Percentiles rank a stretch among this genome's conserved stretches.
Conservation (phyloP, 2,797 vertebrate genomes). For the Trichosurus vulpecula region DNA sequence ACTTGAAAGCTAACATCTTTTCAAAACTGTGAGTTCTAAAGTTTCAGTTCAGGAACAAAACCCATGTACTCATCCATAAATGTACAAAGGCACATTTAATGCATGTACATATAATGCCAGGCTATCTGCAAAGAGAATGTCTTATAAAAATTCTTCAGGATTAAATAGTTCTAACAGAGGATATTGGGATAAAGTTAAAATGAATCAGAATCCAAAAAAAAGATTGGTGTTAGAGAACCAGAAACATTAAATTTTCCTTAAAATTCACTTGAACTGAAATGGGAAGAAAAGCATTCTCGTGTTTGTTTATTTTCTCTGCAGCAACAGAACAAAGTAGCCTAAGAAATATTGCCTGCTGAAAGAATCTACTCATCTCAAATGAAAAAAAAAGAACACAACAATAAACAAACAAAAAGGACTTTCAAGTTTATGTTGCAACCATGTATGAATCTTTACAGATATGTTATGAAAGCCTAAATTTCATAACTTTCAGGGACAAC, state of each 20-base stretch:
- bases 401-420: not conserved
- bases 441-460: not conserved
- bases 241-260: conserved; percentile 16
- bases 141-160: not conserved
- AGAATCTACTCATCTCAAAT: not conserved
- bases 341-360: not conserved
- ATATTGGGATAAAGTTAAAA: not conserved
- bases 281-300: not conserved
- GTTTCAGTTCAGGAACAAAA: not conserved
- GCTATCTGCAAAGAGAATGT: not conserved
- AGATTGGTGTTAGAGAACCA: not conserved
- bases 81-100: not conserved
- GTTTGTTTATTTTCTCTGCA: conserved; percentile 7
- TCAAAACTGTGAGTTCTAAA: too few species aligned
- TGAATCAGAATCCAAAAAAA: not conserved
- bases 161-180: not conserved
- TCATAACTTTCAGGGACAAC: too few species aligned
- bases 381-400: not conserved
- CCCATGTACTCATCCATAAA: not conserved
- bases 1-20: too few species aligned
- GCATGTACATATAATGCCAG: not conserved
- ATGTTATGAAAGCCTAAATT: not conserved
- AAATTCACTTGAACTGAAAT: conserved; percentile 19
- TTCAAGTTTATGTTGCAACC: not conserved
- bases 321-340: conserved; percentile 7